phyloP scores from a whole-genome alignment of 2,113 vertebrate genomes.

The Podiceps cristatus region DNA sequence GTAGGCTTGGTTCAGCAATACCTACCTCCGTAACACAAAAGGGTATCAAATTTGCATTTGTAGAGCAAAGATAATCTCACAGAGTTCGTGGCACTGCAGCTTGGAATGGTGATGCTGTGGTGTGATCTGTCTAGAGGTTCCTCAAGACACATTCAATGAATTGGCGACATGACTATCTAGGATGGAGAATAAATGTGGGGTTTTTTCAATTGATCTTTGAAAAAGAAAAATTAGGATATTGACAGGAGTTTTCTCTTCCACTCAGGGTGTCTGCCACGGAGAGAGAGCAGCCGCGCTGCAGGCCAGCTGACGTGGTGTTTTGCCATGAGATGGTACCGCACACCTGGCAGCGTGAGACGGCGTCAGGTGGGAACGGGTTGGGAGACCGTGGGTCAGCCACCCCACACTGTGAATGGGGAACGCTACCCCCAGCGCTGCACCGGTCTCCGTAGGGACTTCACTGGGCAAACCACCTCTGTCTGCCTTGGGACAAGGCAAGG shows the following conservation, averaged over 20 bases:
- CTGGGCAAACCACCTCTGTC: fast-evolving
- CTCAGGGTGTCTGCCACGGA: not conserved
- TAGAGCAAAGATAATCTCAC: not conserved
- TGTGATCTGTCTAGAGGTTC: not conserved
- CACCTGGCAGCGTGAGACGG: fast-evolving
- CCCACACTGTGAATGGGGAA: fast-evolving
- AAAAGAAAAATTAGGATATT: not conserved
- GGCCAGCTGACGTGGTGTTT: fast-evolving
- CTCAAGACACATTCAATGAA: not conserved
- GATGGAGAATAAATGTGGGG: not conserved
- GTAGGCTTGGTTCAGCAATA: not conserved
- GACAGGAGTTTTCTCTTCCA: not conserved
- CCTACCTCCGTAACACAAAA: not conserved
- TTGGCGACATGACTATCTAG: no score
- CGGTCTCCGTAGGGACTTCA: fast-evolving
- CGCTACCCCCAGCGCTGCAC: fast-evolving
- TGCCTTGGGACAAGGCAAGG: not conserved
- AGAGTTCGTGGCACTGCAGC: not conserved
- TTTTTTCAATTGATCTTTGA: not conserved
- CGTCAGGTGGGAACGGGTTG: not conserved
- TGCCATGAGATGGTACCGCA: not conserved
- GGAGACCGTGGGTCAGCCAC: not conserved
- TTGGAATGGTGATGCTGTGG: not conserved
- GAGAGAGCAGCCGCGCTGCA: not conserved
- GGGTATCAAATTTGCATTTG: not conserved